Percentiles rank a stretch among this genome's conserved stretches.
These are phyloP conservation scores for Eptesicus fuscus DNA, from an alignment of 2,113 vertebrate species.

Conservation along the genomic window DNA sequence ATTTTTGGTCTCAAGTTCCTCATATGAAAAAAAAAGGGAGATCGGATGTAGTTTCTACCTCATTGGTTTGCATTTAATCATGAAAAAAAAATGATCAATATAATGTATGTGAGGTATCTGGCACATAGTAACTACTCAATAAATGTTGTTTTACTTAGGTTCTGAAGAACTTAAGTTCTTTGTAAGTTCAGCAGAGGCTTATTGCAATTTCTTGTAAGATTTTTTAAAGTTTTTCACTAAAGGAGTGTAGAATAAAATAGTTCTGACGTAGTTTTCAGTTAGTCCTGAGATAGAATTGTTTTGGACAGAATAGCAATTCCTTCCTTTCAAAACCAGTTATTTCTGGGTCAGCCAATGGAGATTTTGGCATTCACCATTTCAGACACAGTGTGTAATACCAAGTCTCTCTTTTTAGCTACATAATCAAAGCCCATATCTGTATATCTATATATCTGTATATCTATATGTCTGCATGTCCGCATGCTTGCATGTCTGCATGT, in stretches of 20 bases:
- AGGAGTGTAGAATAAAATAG: background rate
- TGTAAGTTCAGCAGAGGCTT: background rate
- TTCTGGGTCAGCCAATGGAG: background rate
- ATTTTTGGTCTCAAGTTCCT: background rate
- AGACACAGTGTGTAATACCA: background rate
- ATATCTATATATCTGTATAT: background rate
- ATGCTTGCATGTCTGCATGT: too few relatives aligned
- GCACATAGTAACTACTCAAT: background rate
- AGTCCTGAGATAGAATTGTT: background rate
- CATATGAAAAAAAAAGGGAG: background rate
- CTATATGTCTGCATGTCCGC: too few relatives aligned
- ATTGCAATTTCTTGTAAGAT: background rate
- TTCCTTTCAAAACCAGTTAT: background rate
- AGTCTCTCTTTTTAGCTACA: background rate
- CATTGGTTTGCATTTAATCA: background rate
- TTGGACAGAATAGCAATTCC: background rate
- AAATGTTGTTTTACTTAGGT: background rate
- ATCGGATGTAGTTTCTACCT: background rate
- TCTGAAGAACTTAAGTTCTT: background rate
- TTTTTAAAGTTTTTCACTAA: background rate
- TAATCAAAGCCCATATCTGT: background rate
- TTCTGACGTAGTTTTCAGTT: background rate
- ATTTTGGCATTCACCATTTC: background rate
- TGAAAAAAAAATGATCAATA: background rate
- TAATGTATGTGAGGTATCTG: background rate